Percentiles rank a stretch among this genome's conserved stretches.
Evolutionary conservation across 2,113 vertebrate species (phyloP).

Genomic region (Pelecanus crispus): DNA sequence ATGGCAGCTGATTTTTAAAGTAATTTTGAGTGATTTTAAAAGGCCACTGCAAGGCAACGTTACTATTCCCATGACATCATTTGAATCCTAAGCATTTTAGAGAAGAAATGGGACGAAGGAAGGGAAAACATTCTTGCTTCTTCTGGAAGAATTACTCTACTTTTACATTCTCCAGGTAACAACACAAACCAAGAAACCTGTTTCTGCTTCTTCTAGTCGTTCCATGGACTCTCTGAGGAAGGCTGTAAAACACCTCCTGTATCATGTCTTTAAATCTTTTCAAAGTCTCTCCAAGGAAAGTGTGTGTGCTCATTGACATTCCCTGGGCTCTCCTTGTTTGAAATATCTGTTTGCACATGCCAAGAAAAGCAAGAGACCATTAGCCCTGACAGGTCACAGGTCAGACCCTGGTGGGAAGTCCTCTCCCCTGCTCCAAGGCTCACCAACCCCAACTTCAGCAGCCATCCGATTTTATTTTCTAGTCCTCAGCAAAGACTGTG

Average conservation of each 20-base stretch:
- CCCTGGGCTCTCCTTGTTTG: neutral
- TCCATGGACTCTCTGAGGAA: neutral
- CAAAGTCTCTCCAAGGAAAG: neutral
- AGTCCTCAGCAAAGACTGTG: neutral
- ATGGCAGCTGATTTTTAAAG: neutral
- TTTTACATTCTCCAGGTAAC: neutral
- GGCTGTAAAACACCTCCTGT: neutral
- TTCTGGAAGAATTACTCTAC: neutral
- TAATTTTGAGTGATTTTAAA: neutral
- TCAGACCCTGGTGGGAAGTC: neutral
- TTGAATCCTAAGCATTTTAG: neutral
- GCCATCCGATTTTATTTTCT: neutral
- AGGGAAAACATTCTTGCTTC: neutral
- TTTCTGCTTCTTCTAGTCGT: neutral
- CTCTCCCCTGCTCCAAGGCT: neutral
- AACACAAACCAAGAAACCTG: neutral
- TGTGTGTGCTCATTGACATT: neutral
- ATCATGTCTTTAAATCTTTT: neutral
- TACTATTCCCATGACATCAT: neutral
- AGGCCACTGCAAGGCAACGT: fast-evolving
- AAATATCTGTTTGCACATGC: neutral
- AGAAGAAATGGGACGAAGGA: neutral
- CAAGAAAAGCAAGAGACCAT: neutral
- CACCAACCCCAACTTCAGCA: neutral
- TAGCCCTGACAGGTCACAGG: neutral